Evolutionary conservation across 37 sponge, comb jelly and placozoan genomes (phyloP), one percentile per base, ranked within the genome.

Genomic region (Tethya wilhelma): DNA sequence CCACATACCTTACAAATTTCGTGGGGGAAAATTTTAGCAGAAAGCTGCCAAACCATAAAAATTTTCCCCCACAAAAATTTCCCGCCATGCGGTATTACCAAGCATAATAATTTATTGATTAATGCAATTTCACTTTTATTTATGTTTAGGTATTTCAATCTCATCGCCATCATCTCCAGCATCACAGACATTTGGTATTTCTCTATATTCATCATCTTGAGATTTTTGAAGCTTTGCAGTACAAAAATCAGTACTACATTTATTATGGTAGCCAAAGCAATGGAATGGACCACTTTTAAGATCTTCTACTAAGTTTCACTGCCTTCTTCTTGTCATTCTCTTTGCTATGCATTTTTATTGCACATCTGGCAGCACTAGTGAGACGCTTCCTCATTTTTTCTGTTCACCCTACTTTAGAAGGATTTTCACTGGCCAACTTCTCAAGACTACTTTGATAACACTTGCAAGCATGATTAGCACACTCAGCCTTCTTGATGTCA

Each of bases 391-490:
- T 63, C 69, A 76, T 68, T 55, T 71, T 85, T 36, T 78, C 46
- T 14, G 86, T 85, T 1, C 72, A 59, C 22, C 80, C 74, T 33
- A 71, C 71, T 43, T 69, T 77, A 7, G 30, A 8, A 2, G 74
- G 56, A 14, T 79, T 86, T 22, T 86, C 58, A 0, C 44, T 30
- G 1, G 37, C 80, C 28, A 79, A 73, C 26, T 80, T 60, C 36
- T 88, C 89, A 22, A 77, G 69, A 7, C 36, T 29, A 31, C 44
- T 26, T 12, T 73, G 40, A 44, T 82, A 88, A 40, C 81, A 76
- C 33, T 86, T 86, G 32, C 79, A 79, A 17, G 79, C 64, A 46
- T 86, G 79, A 40, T 79, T 86, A 0, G 86, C 79, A 62, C 86
- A 86, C 42, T 86, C 86, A 12, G 59, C 2, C 44, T 86, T 86